These are phyloP conservation scores for Megaceryle alcyon DNA, from an alignment of 2,797 vertebrate genomes.

Conservation along the genomic window DNA sequence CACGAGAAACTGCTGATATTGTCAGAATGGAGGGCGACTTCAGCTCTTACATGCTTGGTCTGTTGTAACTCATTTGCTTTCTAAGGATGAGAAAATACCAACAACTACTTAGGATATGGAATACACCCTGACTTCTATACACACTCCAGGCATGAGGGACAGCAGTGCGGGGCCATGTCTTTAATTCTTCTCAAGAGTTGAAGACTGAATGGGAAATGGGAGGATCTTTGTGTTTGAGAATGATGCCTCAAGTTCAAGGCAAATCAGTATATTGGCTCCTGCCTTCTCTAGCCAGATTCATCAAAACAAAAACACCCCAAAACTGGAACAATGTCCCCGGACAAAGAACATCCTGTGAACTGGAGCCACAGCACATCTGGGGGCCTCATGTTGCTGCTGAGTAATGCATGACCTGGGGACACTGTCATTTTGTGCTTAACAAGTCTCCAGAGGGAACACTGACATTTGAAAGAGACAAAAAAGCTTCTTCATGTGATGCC, in stretches of 20 bases:
- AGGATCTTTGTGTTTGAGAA: background rate
- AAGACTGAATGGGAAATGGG: background rate
- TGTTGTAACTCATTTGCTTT: background rate
- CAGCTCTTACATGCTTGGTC: background rate
- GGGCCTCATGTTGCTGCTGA: constrained; percentile 61
- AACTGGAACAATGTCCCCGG: background rate
- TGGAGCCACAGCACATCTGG: constrained; percentile 64
- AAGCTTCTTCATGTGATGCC: constrained; percentile 65
- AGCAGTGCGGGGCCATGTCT: background rate
- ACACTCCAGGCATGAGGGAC: background rate
- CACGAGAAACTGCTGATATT: background rate
- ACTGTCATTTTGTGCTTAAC: constrained; percentile 49
- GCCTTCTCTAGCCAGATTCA: background rate
- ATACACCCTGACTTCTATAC: background rate
- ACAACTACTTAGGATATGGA: background rate
- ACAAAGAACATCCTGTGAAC: constrained; percentile 63
- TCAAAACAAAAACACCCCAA: background rate
- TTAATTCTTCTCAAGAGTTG: background rate
- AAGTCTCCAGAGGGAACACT: constrained; percentile 31
- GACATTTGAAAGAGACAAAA: constrained; percentile 60
- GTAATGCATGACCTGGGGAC: constrained; percentile 52
- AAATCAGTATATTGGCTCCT: background rate
- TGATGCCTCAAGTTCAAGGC: constrained; percentile 7
- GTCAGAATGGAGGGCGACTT: background rate
- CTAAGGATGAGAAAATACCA: background rate